A percentile compares a stretch with the other conserved stretches of the same genome.
Conservation (phyloP, 64 coral and sea anemone species). For the Cladopsammia gracilis region DNA sequence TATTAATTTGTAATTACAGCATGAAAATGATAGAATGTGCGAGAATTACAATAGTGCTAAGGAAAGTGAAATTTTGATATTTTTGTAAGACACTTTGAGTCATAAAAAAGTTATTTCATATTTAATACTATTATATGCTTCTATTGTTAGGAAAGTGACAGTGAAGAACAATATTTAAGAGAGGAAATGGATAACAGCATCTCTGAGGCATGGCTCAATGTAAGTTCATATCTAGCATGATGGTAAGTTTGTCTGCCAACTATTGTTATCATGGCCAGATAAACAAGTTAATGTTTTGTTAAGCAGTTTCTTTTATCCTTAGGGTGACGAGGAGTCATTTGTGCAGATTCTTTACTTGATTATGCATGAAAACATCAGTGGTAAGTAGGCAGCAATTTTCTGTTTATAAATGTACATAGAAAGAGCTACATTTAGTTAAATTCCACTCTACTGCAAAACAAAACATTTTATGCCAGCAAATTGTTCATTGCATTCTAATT, state of each 20-base stretch:
- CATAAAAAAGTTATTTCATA: not conserved
- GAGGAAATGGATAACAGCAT: conserved; percentile 98
- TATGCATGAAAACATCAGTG: conserved; percentile 94
- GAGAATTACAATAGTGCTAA: too few relatives aligned
- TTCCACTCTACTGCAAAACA: too few relatives aligned
- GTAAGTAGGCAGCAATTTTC: conserved; percentile 23
- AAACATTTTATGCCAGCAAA: too few relatives aligned
- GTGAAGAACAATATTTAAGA: conserved; percentile 74
- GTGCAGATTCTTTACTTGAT: conserved; percentile 98
- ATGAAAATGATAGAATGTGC: too few relatives aligned
- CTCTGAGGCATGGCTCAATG: conserved; percentile 95
- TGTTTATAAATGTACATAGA: not conserved
- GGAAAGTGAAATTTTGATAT: too few relatives aligned
- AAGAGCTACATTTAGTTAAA: too few relatives aligned
- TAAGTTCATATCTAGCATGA: conserved; percentile 1
- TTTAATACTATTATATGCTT: not conserved
- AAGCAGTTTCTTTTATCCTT: not conserved
- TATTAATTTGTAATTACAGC: too few relatives aligned
- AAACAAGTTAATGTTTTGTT: not conserved
- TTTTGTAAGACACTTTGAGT: too few relatives aligned
- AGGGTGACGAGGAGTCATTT: conserved; percentile 97
- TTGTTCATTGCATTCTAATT: too few relatives aligned
- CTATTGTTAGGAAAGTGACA: conserved; percentile 21
- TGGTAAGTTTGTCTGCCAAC: not conserved
- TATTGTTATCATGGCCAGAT: not conserved